Evolutionary conservation across 2,888 invertebrate species (phyloP).

Genomic region (Cerastoderma edule): DNA sequence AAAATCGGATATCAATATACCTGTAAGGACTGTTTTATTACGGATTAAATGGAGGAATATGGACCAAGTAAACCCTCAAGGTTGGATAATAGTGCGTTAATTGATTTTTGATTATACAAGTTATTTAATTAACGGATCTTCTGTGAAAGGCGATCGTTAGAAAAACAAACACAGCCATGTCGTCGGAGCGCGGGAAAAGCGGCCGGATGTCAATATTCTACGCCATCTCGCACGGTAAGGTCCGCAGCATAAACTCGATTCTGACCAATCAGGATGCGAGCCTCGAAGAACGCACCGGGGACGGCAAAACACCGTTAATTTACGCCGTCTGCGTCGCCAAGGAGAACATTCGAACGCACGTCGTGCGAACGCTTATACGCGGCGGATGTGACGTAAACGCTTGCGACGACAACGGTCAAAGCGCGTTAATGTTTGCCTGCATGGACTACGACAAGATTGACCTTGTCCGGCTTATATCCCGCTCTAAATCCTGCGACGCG

Average conservation of each 20-base stretch:
- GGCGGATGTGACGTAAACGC: slow-evolving; percentile 73
- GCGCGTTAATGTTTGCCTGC: slow-evolving; percentile 73
- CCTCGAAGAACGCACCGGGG: slow-evolving; percentile 57
- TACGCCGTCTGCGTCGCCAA: slow-evolving; percentile 68
- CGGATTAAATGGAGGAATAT: too few species aligned
- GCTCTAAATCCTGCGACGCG: slow-evolving; percentile 68
- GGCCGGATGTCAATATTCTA: slow-evolving; percentile 53
- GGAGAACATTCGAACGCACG: slow-evolving; percentile 70
- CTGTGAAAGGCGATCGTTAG: too few species aligned
- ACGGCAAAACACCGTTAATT: slow-evolving; percentile 71
- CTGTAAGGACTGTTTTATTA: too few species aligned
- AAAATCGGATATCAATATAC: too few species aligned
- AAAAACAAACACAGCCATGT: neutral
- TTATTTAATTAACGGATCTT: neutral
- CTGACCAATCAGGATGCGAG: slow-evolving; percentile 34
- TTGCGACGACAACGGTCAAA: slow-evolving; percentile 67
- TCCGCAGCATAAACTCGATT: slow-evolving; percentile 54
- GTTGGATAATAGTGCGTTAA: neutral
- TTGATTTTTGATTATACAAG: slow-evolving; percentile 1
- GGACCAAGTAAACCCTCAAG: too few species aligned
- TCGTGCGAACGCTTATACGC: slow-evolving; percentile 70
- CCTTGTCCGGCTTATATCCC: slow-evolving; percentile 64
- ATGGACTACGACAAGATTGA: slow-evolving; percentile 71
- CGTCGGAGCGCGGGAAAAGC: slow-evolving; percentile 19
- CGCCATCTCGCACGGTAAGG: slow-evolving; percentile 60